A percentile compares a stretch with the other conserved stretches of the same genome.
Evolutionary conservation across 2,113 vertebrate genomes (phyloP).

Genomic region (Tapirus terrestris): DNA sequence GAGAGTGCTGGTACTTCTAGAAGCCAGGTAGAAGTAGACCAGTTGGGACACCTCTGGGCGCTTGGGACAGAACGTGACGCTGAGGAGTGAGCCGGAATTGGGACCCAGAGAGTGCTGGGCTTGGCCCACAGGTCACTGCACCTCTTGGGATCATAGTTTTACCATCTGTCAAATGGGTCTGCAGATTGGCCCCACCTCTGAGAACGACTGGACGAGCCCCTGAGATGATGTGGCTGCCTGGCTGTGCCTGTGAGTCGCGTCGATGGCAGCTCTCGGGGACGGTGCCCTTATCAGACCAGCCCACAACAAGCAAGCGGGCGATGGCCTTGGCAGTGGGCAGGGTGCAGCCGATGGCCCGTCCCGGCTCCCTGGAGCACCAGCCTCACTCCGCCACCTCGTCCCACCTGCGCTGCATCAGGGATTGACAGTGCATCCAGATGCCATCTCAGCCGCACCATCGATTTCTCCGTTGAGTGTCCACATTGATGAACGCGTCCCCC

Average conservation of each 20-base stretch:
- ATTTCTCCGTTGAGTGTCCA: background rate
- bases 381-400: background rate
- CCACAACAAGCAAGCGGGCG: accelerated
- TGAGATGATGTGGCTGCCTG: accelerated
- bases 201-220: background rate
- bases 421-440: background rate
- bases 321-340: accelerated
- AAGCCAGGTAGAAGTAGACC: background rate
- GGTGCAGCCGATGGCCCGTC: background rate
- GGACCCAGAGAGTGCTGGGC: background rate
- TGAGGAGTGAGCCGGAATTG: background rate
- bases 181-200: accelerated
- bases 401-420: background rate
- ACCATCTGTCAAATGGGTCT: background rate
- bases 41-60: background rate
- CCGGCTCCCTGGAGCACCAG: background rate
- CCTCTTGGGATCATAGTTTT: background rate
- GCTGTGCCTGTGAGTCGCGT: accelerated
- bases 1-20: background rate
- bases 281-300: background rate
- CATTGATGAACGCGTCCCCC: accelerated
- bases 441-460: accelerated
- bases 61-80: background rate
- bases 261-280: background rate
- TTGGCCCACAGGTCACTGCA: accelerated